phyloP scores from a whole-genome alignment of 2,113 vertebrate genomes.

The Ciconia maguari region DNA sequence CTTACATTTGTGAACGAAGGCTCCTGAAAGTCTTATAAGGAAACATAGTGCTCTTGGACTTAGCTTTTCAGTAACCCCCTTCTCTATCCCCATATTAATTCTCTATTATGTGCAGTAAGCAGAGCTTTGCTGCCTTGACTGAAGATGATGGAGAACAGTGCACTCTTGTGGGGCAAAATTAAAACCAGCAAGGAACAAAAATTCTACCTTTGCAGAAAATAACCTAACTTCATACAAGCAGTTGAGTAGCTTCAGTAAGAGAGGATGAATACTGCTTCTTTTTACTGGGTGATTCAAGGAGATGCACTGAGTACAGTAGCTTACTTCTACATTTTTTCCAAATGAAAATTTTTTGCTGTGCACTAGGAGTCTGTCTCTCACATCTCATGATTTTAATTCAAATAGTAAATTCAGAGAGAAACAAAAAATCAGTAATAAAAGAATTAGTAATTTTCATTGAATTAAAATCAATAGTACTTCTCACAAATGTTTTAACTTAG shows the following conservation, averaged over 20 bases:
- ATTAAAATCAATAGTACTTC: slow-evolving; percentile 32
- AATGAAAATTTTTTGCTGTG: not conserved
- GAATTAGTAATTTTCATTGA: not conserved
- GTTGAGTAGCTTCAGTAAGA: not conserved
- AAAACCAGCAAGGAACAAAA: not conserved
- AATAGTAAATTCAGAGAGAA: not conserved
- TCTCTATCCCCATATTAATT: not conserved
- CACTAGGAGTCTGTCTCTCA: not conserved
- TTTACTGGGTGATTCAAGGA: not conserved
- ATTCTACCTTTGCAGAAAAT: not conserved
- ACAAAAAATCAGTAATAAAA: not conserved
- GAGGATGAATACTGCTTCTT: not conserved
- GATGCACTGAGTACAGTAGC: not conserved
- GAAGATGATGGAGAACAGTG: slow-evolving; percentile 46
- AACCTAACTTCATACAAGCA: not conserved
- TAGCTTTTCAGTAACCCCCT: not conserved
- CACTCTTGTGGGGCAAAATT: slow-evolving; percentile 54
- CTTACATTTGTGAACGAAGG: not conserved
- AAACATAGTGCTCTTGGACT: not conserved
- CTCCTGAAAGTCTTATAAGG: not conserved
- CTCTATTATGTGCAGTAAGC: not conserved
- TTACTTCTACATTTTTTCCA: not conserved
- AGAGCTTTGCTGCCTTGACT: not conserved
- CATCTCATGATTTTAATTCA: not conserved
- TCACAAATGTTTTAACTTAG: not conserved